A percentile compares a stretch with the other conserved stretches of the same genome.
These are phyloP conservation scores for Acrocyrtus sp. DNA, from an alignment of 2,888 invertebrate genomes.

Conservation along the genomic window DNA sequence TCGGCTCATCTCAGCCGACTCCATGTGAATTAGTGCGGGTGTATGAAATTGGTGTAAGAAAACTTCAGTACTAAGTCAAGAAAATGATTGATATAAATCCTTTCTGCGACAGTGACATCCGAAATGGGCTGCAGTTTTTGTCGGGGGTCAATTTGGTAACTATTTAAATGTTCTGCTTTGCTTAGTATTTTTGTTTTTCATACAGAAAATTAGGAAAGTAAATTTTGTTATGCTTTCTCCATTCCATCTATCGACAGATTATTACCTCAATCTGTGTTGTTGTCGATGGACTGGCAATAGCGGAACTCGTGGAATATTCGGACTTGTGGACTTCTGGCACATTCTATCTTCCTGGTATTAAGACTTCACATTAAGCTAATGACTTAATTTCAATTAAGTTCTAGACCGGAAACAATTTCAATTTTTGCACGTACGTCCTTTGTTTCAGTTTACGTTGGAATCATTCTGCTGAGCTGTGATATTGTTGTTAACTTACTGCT, in stretches of 20 bases:
- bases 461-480: slow-evolving; percentile 29
- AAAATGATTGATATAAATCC: slow-evolving; percentile 51
- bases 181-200: too few species aligned
- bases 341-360: slow-evolving; percentile 42
- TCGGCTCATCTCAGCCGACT: too few species aligned
- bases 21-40: too few species aligned
- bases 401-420: slow-evolving; percentile 1
- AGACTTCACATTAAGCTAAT: not conserved
- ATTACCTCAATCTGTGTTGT: slow-evolving; percentile 25
- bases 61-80: too few species aligned
- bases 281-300: slow-evolving; percentile 41
- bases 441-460: slow-evolving; percentile 21
- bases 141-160: slow-evolving; percentile 53
- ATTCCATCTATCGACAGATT: too few species aligned
- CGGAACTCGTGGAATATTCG: slow-evolving; percentile 37
- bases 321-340: slow-evolving; percentile 28
- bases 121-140: slow-evolving; percentile 52
- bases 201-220: not conserved
- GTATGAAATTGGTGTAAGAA: too few species aligned
- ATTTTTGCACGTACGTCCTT: not conserved
- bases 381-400: not conserved
- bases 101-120: slow-evolving; percentile 54
- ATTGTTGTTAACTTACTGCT: slow-evolving; percentile 27
- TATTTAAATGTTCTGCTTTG: not conserved
- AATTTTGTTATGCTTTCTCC: too few species aligned